phyloP scores from a whole-genome alignment of 2,888 invertebrate genomes.

The Orthosia gothica region DNA sequence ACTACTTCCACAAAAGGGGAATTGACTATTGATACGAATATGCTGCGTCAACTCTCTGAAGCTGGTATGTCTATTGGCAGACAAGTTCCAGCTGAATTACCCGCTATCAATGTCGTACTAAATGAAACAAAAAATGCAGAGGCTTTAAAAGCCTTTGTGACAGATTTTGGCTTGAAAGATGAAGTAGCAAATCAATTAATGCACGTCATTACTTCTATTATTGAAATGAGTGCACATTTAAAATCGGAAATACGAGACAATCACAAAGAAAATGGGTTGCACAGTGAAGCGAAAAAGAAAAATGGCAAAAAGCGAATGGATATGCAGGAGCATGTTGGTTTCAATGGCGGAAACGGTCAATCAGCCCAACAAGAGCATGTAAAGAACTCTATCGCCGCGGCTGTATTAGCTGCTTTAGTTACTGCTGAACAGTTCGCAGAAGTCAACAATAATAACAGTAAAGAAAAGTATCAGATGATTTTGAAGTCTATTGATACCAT shows the following conservation, averaged over 20 bases:
- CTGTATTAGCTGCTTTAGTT: slow-evolving; percentile 89
- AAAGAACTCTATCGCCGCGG: slow-evolving; percentile 90
- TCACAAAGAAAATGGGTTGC: slow-evolving; percentile 73
- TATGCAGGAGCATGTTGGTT: slow-evolving; percentile 71
- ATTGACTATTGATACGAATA: slow-evolving; percentile 92
- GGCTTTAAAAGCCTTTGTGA: slow-evolving; percentile 87
- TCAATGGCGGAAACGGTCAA: slow-evolving; percentile 75
- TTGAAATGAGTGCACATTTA: slow-evolving; percentile 89
- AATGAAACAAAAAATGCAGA: slow-evolving; percentile 89
- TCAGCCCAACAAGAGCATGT: slow-evolving; percentile 88
- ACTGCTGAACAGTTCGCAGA: slow-evolving; percentile 90
- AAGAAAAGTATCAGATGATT: slow-evolving; percentile 89
- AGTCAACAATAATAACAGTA: slow-evolving; percentile 88
- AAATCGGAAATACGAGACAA: slow-evolving; percentile 85
- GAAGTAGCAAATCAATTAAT: slow-evolving; percentile 90
- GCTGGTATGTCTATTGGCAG: slow-evolving; percentile 94
- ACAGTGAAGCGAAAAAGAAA: slow-evolving; percentile 80
- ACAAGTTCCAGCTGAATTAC: slow-evolving; percentile 92
- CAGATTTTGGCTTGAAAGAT: slow-evolving; percentile 89
- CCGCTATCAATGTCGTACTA: slow-evolving; percentile 91
- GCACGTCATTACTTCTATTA: slow-evolving; percentile 89
- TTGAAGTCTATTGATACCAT: slow-evolving; percentile 90
- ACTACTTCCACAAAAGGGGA: slow-evolving; percentile 91
- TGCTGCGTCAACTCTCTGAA: slow-evolving; percentile 93
- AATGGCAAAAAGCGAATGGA: slow-evolving; percentile 79